Conservation (phyloP, 1,140 invertebrate species). For the Musca vetustissima region DNA sequence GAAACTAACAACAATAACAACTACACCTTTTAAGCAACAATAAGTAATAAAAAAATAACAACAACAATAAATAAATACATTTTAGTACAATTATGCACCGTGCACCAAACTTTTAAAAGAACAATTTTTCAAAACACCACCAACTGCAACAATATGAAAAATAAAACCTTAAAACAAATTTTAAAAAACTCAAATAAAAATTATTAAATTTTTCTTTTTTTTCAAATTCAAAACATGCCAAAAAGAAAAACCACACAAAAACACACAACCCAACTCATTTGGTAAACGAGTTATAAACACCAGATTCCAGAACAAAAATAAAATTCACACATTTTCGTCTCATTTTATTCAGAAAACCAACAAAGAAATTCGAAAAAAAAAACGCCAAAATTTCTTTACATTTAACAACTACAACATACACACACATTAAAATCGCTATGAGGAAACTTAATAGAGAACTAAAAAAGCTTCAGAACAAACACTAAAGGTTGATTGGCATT, state of each 20-base stretch:
- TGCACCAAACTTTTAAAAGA: constrained; percentile 24
- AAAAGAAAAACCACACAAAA: background rate
- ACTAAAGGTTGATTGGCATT: constrained; percentile 30
- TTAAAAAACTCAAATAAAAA: background rate
- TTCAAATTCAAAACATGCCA: background rate
- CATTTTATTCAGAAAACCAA: constrained; percentile 5
- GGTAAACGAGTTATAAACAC: constrained; percentile 54
- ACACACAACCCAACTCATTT: constrained; percentile 31
- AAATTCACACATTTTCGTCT: background rate
- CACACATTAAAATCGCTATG: constrained; percentile 1
- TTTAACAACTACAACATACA: background rate
- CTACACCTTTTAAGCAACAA: constrained; percentile 15
- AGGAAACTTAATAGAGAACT: constrained; percentile 1
- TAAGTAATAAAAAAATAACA: constrained; percentile 15
- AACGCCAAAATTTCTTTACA: constrained; percentile 3
- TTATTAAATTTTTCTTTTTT: constrained; percentile 1
- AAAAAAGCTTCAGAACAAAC: constrained; percentile 10
- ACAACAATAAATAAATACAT: constrained; percentile 7
- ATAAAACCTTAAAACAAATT: constrained; percentile 20
- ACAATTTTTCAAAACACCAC: constrained; percentile 7
- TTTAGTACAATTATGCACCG: constrained; percentile 30
- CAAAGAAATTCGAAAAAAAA: constrained; percentile 17
- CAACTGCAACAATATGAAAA: constrained; percentile 3
- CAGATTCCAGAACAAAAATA: constrained; percentile 32
- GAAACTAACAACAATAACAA: constrained; percentile 18